These are phyloP conservation scores for Electrophaes corylata DNA, from an alignment of 2,888 invertebrate genomes.

Conservation along the genomic window DNA sequence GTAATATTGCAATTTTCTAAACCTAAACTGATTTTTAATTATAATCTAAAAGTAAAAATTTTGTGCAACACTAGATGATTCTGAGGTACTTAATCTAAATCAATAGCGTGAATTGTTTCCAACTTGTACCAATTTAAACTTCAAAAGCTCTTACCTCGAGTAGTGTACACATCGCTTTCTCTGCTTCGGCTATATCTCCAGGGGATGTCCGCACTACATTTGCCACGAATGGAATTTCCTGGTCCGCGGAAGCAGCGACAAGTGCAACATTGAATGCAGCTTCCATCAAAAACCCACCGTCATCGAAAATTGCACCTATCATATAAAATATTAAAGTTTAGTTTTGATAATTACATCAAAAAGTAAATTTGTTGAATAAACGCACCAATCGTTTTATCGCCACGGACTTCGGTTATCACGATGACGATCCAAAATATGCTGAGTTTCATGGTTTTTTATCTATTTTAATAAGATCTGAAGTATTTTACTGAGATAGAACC, in stretches of 20 bases:
- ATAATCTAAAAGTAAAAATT: too few species aligned
- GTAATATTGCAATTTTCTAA: too few species aligned
- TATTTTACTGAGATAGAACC: conserved; percentile 6
- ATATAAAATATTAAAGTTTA: conserved; percentile 8
- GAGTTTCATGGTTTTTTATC: conserved; percentile 28
- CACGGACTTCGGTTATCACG: conserved; percentile 17
- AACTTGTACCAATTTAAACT: conserved; percentile 16
- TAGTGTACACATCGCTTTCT: conserved; percentile 80
- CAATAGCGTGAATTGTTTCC: conserved; percentile 7
- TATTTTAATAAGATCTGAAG: background rate
- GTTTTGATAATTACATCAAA: background rate
- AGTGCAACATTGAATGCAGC: conserved; percentile 84
- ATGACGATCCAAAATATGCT: conserved; percentile 18
- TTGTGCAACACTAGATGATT: background rate
- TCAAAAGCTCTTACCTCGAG: conserved; percentile 67
- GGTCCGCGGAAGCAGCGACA: conserved; percentile 70
- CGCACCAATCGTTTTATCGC: conserved; percentile 37
- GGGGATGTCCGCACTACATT: conserved; percentile 69
- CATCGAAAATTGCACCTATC: conserved; percentile 86
- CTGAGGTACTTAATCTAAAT: background rate
- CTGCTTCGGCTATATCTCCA: conserved; percentile 82
- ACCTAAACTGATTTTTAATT: too few species aligned
- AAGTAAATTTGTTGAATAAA: conserved; percentile 3
- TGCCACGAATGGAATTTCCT: conserved; percentile 66
- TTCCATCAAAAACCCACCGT: conserved; percentile 79